Base-by-base conservation (phyloP, 2,797 vertebrate species). In the Poeciliopsis infans region DNA sequence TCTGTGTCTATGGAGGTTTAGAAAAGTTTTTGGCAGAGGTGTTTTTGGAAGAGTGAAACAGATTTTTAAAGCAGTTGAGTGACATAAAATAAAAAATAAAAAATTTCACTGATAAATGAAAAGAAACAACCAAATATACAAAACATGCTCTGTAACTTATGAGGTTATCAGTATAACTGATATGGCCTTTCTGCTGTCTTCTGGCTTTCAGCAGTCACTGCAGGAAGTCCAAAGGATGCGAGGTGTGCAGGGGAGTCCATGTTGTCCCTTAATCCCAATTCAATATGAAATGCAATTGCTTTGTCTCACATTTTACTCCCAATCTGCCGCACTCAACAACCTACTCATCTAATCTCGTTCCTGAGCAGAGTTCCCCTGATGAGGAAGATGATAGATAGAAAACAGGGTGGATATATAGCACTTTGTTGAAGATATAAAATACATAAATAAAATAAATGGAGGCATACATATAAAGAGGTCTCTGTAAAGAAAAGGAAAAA, bases 261-360 rank as follows among this genome's bases (percentile, higher is more conserved):
- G 81, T 80, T 87, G 92, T 94, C 95, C 95, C 95, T 93, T 95
- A 96, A 94, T 96, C 95, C 95, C 96, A 94, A 94, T 95, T 95
- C 95, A 96, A 96, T 96, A 95, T 95, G 89, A 93, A 95, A 95
- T 92, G 90, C 95, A 94, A 96, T 96, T 95, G 93, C 94, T 94
- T 95, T 95, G 92, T 95, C 92, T 96, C 91, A 90, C 89, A 92
- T 94, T 94, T 91, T 87, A 92, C 86, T 95, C 94, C 93, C 94
- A 92, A 90, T 93, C 88, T 94, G 92, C 87, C 83, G 85, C 88
- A 92, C 87, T 88, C 76, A n/a, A 85, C 89, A 88, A 93, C 88
- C 83, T 80, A 92, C 83, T 91, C 91, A 93, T 94, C 91, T 93
- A 88, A 91, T 94, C 92, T 92, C 82, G 83, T 92, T 93, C 84